phyloP scores from a whole-genome alignment of 2,113 vertebrate species.

The Anser brachyrhynchus region DNA sequence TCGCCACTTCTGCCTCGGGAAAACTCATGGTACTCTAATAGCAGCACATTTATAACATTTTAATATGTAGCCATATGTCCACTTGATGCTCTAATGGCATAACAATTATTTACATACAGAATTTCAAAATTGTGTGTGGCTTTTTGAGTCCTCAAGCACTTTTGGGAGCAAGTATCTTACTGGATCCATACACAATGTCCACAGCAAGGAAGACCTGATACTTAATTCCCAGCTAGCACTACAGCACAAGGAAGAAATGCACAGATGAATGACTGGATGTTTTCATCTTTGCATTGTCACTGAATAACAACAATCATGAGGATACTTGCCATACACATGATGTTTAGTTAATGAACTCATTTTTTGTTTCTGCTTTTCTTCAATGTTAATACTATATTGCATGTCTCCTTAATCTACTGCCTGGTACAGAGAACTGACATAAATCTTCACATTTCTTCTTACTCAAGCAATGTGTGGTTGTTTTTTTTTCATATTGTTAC shows the following conservation, averaged over 20 bases:
- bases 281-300: neutral
- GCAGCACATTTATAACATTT: neutral
- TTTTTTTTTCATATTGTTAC: neutral
- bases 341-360: neutral
- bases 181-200: neutral
- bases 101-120: neutral
- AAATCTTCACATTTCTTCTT: neutral
- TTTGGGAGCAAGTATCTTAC: neutral
- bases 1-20: neutral
- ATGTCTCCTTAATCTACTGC: neutral
- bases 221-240: neutral
- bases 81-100: neutral
- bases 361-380: neutral
- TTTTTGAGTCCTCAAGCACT: neutral
- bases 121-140: neutral
- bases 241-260: neutral
- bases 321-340: neutral
- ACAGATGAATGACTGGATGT: neutral
- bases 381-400: neutral
- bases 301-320: neutral
- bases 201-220: neutral
- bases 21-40: neutral
- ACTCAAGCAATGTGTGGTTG: neutral
- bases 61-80: neutral
- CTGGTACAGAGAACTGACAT: neutral